A percentile compares a stretch with the other conserved stretches of the same genome.
These are phyloP conservation scores for Xyliphius kryptos DNA, from an alignment of 2,113 vertebrate species.

Conservation along the genomic window DNA sequence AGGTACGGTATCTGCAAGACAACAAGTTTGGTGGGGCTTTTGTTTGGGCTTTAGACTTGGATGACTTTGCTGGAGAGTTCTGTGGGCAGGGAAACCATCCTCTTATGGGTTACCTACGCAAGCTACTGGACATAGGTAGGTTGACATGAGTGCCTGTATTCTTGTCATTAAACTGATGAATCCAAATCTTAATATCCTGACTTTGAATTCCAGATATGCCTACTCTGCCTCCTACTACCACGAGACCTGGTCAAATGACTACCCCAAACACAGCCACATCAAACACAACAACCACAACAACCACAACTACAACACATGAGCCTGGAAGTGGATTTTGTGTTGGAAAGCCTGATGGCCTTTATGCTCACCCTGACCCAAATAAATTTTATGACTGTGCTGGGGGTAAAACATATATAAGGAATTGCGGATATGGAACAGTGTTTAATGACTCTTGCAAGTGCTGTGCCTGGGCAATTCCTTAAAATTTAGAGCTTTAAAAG, in stretches of 20 bases:
- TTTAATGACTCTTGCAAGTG: conserved; percentile 57
- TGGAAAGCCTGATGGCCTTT: conserved; percentile 60
- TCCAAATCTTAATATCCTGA: too few species aligned
- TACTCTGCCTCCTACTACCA: conserved; percentile 29
- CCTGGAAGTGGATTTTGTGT: conserved; percentile 62
- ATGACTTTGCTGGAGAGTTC: conserved; percentile 73
- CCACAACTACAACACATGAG: conserved; percentile 46
- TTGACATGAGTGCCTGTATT: too few species aligned
- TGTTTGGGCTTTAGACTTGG: conserved; percentile 77
- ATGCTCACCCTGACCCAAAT: conserved; percentile 45
- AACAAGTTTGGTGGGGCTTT: conserved; percentile 74
- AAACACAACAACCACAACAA: conserved; percentile 38
- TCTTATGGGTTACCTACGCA: conserved; percentile 62
- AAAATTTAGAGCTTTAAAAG: too few species aligned
- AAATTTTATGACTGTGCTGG: conserved; percentile 56
- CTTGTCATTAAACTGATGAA: too few species aligned
- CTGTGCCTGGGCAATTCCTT: conserved; percentile 55
- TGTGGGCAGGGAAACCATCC: conserved; percentile 67
- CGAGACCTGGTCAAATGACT: conserved; percentile 16
- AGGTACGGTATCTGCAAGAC: conserved; percentile 70
- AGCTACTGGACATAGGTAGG: conserved; percentile 59
- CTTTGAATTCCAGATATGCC: conserved; percentile 29
- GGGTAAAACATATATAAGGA: conserved; percentile 41
- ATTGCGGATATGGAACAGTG: conserved; percentile 48
- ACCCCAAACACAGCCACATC: conserved; percentile 22